A percentile compares a stretch with the other conserved stretches of the same genome.
Evolutionary conservation across 2,797 vertebrate species (phyloP).

Genomic region (Chelidonichthys spinosus): DNA sequence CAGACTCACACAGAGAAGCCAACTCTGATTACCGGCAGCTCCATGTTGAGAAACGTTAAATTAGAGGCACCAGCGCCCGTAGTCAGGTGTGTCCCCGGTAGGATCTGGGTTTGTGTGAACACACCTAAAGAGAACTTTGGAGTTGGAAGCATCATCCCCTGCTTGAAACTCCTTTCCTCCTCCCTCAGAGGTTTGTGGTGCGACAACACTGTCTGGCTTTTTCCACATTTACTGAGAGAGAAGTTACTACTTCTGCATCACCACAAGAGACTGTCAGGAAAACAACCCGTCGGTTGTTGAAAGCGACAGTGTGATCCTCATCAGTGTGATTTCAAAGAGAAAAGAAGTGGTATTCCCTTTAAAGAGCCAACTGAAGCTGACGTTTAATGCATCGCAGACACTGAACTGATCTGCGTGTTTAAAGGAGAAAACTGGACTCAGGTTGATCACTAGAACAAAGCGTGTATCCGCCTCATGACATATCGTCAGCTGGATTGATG

Average conservation of each 20-base stretch:
- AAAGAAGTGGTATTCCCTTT: background rate
- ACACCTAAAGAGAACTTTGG: too few relatives aligned
- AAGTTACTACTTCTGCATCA: slow-evolving; percentile 4
- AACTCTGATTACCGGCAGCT: too few relatives aligned
- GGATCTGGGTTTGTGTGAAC: too few relatives aligned
- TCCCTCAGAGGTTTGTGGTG: background rate
- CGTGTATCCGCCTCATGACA: slow-evolving; percentile 8
- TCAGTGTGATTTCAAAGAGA: slow-evolving; percentile 6
- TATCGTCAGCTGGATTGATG: slow-evolving; percentile 2
- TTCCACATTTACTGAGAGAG: background rate
- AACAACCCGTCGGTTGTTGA: background rate
- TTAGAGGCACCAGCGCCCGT: too few relatives aligned
- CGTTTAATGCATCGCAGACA: slow-evolving; percentile 21
- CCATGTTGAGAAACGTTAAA: too few relatives aligned
- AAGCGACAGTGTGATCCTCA: background rate
- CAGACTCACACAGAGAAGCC: too few relatives aligned
- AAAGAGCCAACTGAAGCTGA: background rate
- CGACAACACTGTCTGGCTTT: background rate
- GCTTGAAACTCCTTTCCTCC: background rate
- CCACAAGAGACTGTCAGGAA: slow-evolving; percentile 1
- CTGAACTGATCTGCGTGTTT: slow-evolving; percentile 22
- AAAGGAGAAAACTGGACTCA: slow-evolving; percentile 2
- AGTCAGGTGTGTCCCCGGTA: too few relatives aligned
- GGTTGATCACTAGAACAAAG: slow-evolving; percentile 32
- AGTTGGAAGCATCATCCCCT: background rate